Base-by-base conservation (phyloP, 30 jellyfish, hydroid and myxozoan genomes). In the Clytia hemisphaerica region DNA sequence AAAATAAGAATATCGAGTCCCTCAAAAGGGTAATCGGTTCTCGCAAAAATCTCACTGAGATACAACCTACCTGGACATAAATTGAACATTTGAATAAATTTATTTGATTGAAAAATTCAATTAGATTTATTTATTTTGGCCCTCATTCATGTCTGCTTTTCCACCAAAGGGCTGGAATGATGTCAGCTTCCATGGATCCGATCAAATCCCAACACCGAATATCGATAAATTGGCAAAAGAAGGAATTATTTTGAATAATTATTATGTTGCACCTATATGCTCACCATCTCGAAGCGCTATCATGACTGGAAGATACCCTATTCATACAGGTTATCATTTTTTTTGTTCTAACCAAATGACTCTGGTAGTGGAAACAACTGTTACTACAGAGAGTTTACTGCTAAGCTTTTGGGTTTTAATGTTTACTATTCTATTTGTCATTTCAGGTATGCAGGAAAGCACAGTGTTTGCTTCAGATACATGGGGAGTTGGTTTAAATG, bases 231-330 rank as follows among this genome's bases (percentile, higher is more conserved):
- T 85, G 2, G 96, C 96, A 0, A 49, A 67, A 14, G 48, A 77
- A 14, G 93, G 96, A 26, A 91, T 85, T 37, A 85, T 78, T 30
- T 61, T 85, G 10, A 76, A 85, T 45, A 78, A 81, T 64, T 85
- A 85, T 44, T 85, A 85, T 78, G 96, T 85, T 30, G 25, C 77
- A 34, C 96, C 96, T 15, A 71, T 85, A 33, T 85, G 96, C 45
- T 65, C 96, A 35, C 96, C 96, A 15, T 71, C 93, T 10, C 36
- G 96, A 59, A 78, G 96, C 40, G 96, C 96, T 4, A 71, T 85
- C 34, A 85, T 85, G 96, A 85, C 96, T 18, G 96, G 96, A 51
- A 85, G 83, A 57, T 85, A 85, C 47, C 96, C 96, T 21, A 85
- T 85, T 0, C 96, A 85, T 66, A 85, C 93, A 19, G 95, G 95